phyloP scores from a whole-genome alignment of 2,797 vertebrate species.

The Martes flavigula region DNA sequence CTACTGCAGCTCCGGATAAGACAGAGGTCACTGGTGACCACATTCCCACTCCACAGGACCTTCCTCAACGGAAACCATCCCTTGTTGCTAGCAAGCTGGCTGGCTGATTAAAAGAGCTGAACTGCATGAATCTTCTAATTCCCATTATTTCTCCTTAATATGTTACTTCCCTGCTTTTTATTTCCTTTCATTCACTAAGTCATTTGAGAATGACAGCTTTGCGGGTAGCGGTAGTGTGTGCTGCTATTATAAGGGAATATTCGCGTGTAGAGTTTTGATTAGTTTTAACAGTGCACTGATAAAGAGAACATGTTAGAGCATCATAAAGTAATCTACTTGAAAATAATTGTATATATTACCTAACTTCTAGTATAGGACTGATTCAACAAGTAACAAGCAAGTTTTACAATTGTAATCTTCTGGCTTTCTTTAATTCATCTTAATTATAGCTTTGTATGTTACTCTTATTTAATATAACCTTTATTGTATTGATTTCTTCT shows the following conservation, averaged over 20 bases:
- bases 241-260: slow-evolving; percentile 85
- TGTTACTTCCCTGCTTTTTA: slow-evolving; percentile 82
- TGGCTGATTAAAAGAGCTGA: slow-evolving; percentile 90
- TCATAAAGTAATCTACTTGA: slow-evolving; percentile 86
- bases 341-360: slow-evolving; percentile 90
- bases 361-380: slow-evolving; percentile 90
- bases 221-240: slow-evolving; percentile 87
- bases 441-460: slow-evolving; percentile 89
- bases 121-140: slow-evolving; percentile 87
- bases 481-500: slow-evolving; percentile 83
- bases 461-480: slow-evolving; percentile 87
- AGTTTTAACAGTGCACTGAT: slow-evolving; percentile 87
- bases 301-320: slow-evolving; percentile 84
- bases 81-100: slow-evolving; percentile 98
- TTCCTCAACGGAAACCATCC: slow-evolving; percentile 98
- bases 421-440: slow-evolving; percentile 89
- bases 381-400: slow-evolving; percentile 87
- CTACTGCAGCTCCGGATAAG: slow-evolving; percentile 94
- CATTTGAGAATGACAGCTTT: slow-evolving; percentile 88
- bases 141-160: slow-evolving; percentile 82
- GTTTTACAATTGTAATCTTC: slow-evolving; percentile 90
- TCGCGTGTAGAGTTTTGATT: slow-evolving; percentile 83
- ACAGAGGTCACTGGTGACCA: slow-evolving; percentile 98
- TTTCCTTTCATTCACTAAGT: slow-evolving; percentile 88
- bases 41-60: slow-evolving; percentile 98